These are phyloP conservation scores for Cyphomyrmex costatus DNA, from an alignment of 1,140 invertebrate genomes.

Conservation along the genomic window DNA sequence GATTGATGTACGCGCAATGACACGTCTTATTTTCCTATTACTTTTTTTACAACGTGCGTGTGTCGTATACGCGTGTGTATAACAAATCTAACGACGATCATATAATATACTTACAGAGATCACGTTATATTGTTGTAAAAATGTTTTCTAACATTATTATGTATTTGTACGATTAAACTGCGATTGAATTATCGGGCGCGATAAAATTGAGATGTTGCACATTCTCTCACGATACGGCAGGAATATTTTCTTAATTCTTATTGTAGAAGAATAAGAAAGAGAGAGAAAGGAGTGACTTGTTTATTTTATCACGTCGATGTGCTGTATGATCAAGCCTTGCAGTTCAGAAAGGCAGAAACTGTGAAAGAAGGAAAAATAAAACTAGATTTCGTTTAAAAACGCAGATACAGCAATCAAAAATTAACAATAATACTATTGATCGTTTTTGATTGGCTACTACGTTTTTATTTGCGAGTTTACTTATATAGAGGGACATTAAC, in stretches of 20 bases:
- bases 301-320: conserved; percentile 59
- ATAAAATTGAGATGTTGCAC: conserved; percentile 52
- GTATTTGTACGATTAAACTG: not conserved
- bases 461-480: too few species aligned
- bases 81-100: conserved; percentile 23
- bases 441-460: too few species aligned
- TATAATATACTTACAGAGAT: not conserved
- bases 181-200: conserved; percentile 15
- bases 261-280: conserved; percentile 13
- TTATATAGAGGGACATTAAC: not conserved
- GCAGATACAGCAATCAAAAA: too few species aligned
- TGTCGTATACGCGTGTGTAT: not conserved
- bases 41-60: not conserved
- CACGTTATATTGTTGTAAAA: not conserved
- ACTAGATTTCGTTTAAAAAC: not conserved
- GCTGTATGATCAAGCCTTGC: conserved; percentile 4
- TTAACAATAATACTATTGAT: too few species aligned
- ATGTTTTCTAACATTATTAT: not conserved
- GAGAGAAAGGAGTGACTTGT: not conserved
- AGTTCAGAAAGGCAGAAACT: conserved; percentile 15
- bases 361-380: not conserved
- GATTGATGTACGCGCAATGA: conserved; percentile 3
- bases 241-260: conserved; percentile 70
- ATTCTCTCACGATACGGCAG: conserved; percentile 14
- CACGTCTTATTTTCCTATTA: conserved; percentile 2